A percentile compares a stretch with the other conserved stretches of the same genome.
Conservation (phyloP, 1,140 invertebrate genomes). For the Chelonus insularis region DNA sequence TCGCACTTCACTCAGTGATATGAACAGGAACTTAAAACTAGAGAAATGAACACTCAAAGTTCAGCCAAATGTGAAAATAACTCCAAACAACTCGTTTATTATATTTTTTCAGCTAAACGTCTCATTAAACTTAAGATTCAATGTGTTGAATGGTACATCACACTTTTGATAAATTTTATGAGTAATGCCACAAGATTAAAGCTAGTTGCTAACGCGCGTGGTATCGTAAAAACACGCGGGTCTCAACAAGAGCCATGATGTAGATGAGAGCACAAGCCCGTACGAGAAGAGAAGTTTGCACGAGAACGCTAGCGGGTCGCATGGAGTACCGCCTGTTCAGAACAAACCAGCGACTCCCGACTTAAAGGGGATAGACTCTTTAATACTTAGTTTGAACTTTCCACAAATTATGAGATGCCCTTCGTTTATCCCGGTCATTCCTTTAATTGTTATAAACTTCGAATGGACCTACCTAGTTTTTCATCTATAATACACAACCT, state of each 20-base stretch:
- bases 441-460: too few relatives aligned
- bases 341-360: conserved; percentile 31
- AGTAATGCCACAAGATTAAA: too few relatives aligned
- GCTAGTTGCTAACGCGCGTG: too few relatives aligned
- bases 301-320: conserved; percentile 16
- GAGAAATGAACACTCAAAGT: conserved; percentile 2
- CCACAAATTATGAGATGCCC: too few relatives aligned
- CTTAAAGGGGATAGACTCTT: conserved; percentile 50
- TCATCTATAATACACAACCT: too few relatives aligned
- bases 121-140: neutral
- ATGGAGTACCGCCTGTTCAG: conserved; percentile 16
- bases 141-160: too few relatives aligned
- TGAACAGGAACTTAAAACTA: neutral
- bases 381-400: too few relatives aligned
- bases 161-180: too few relatives aligned
- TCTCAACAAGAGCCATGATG: too few relatives aligned
- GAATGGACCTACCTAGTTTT: too few relatives aligned
- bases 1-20: neutral
- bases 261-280: neutral
- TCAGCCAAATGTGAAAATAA: conserved; percentile 8
- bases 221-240: too few relatives aligned
- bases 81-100: conserved; percentile 3
- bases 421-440: too few relatives aligned
- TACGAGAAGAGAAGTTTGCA: conserved; percentile 24
- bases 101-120: conserved; percentile 1